phyloP scores from a whole-genome alignment of 2,113 vertebrate genomes.

The Odontophorus gujanensis region DNA sequence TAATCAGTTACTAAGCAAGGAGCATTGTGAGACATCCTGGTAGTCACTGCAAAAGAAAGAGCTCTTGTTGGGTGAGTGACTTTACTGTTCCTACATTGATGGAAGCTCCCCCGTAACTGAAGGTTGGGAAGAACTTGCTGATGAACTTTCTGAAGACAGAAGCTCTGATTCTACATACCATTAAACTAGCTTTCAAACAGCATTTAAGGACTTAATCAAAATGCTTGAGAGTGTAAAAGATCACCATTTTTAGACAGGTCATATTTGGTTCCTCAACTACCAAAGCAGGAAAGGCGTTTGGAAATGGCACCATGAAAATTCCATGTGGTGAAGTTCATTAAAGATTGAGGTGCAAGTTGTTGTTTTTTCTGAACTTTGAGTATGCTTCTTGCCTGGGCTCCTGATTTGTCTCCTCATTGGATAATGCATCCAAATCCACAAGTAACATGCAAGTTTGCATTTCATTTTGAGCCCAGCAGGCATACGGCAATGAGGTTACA shows the following conservation, averaged over 20 bases:
- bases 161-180: not conserved
- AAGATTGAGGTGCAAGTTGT: not conserved
- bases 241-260: not conserved
- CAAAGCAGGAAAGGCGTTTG: not conserved
- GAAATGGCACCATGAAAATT: not conserved
- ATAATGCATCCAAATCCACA: slow-evolving; percentile 45
- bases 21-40: not conserved
- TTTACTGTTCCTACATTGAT: not conserved
- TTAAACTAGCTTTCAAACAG: not conserved
- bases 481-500: slow-evolving; percentile 58
- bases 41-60: not conserved
- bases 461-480: slow-evolving; percentile 75
- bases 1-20: not conserved
- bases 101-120: not conserved
- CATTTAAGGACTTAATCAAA: not conserved
- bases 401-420: slow-evolving; percentile 20
- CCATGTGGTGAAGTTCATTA: not conserved
- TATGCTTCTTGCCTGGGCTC: not conserved
- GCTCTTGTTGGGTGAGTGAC: not conserved
- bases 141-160: not conserved
- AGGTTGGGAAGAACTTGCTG: not conserved
- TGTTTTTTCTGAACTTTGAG: not conserved
- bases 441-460: slow-evolving; percentile 64
- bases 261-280: not conserved
- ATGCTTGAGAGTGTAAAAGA: not conserved